Base-by-base conservation (phyloP, 2,113 vertebrate species). In the Empidonax traillii region DNA sequence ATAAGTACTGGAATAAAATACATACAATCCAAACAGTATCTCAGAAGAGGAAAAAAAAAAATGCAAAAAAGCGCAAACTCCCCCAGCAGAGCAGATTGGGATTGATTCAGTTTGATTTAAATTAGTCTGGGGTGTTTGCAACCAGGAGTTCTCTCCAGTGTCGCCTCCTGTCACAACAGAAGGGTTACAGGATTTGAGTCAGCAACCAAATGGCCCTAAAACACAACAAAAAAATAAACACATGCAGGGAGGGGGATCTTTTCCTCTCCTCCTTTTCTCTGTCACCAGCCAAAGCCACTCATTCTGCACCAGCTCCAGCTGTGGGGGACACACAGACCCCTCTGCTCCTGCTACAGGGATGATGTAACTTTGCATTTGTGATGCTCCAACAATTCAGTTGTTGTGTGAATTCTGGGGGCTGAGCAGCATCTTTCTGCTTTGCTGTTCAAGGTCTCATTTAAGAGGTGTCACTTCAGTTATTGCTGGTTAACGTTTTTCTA, bases 151-250 rank as follows among this genome's bases (percentile, higher is more conserved):
- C 83, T 94, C 87, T 58, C 43, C 76, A 83, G 80, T 37, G 72
- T 47, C 83, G 84, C 92, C 94, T 94, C 94, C 95, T 96, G 94
- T 96, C 76, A 92, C 49, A 94, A 59, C 94, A 94, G 94, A 95
- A 92, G 94, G 89, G 75, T 72, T 90, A 0, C 41, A 92, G 75
- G 83, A 88, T 92, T 95, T 83, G 80, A 93, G 87, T 83, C 87
- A 93, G 94, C 94, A 83, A 92, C 92, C 94, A 96, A 95, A 95
- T 83, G 94, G 92, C 94, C 89, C 62, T 71, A 67, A 79, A 92
- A 71, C 44, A 69, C 89, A 87, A 55, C 56, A 69, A 68, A 80
- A 58, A 53, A 61, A 46, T 43, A 81, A 80, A 80, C 76, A 74
- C 69, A 52, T 11, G 43, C 67, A 18, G 69, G 62, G 68, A 68